These are phyloP conservation scores for Micrasema minimum DNA, from an alignment of 1,140 invertebrate species.

Conservation along the genomic window DNA sequence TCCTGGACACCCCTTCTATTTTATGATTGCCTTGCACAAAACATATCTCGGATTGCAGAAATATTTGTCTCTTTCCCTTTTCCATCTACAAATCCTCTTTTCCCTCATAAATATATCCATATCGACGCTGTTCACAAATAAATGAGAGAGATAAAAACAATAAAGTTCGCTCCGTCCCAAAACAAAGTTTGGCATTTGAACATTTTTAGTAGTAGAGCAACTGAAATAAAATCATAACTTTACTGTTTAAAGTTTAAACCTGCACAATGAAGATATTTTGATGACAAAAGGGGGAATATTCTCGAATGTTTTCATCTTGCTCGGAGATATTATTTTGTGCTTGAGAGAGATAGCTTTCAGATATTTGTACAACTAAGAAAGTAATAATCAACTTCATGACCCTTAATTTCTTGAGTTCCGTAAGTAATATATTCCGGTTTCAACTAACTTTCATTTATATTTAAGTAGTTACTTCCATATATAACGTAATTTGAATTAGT, in stretches of 20 bases:
- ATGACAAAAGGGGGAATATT: slow-evolving; percentile 47
- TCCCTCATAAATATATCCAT: slow-evolving; percentile 49
- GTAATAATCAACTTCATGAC: no score
- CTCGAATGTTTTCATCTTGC: slow-evolving; percentile 19
- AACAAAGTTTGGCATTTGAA: slow-evolving; percentile 51
- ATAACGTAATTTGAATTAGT: no score
- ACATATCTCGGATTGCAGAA: slow-evolving; percentile 17
- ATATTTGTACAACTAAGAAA: no score
- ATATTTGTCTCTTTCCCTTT: not conserved
- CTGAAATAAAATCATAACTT: slow-evolving; percentile 54
- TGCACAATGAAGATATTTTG: slow-evolving; percentile 49
- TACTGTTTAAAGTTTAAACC: slow-evolving; percentile 51
- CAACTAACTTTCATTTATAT: no score
- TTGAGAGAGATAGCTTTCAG: slow-evolving; percentile 4
- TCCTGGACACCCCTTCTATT: not conserved
- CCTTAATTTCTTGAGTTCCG: no score
- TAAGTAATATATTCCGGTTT: no score
- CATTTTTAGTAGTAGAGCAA: slow-evolving; percentile 41
- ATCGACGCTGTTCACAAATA: slow-evolving; percentile 48
- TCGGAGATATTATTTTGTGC: slow-evolving; percentile 6
- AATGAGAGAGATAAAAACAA: slow-evolving; percentile 51
- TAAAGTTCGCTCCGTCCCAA: slow-evolving; percentile 48
- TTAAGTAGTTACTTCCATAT: no score
- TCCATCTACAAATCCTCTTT: slow-evolving; percentile 5
- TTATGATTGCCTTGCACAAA: slow-evolving; percentile 31